A percentile compares a stretch with the other conserved stretches of the same genome.
These are phyloP conservation scores for Diogma glabrata DNA, from an alignment of 2,888 invertebrate genomes.

Conservation along the genomic window DNA sequence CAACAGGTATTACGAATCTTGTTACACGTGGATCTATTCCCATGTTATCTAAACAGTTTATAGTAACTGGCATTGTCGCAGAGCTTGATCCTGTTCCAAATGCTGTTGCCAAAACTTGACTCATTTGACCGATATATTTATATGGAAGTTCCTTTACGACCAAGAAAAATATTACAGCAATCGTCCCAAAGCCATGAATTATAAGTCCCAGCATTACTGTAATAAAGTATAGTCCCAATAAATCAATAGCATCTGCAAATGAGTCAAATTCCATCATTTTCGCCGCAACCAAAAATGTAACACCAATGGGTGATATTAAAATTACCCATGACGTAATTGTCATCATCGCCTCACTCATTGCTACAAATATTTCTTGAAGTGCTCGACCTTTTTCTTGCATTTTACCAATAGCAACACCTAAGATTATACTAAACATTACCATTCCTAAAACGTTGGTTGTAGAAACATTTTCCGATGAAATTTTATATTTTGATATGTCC, in stretches of 20 bases:
- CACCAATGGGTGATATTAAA: slow-evolving; percentile 85
- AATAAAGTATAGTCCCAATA: slow-evolving; percentile 84
- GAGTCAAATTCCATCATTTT: slow-evolving; percentile 87
- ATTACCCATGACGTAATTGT: slow-evolving; percentile 92
- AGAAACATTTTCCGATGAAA: no score
- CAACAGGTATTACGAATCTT: slow-evolving; percentile 91
- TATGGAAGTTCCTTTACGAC: slow-evolving; percentile 75
- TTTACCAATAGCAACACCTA: slow-evolving; percentile 83
- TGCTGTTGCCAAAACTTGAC: slow-evolving; percentile 87
- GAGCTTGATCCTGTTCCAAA: slow-evolving; percentile 93
- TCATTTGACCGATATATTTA: slow-evolving; percentile 66
- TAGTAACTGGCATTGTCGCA: slow-evolving; percentile 92
- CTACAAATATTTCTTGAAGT: slow-evolving; percentile 72
- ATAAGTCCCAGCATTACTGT: slow-evolving; percentile 87
- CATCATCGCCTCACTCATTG: slow-evolving; percentile 91
- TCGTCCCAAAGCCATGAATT: slow-evolving; percentile 78
- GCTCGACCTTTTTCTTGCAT: slow-evolving; percentile 76
- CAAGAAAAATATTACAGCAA: slow-evolving; percentile 76
- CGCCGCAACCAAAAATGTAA: slow-evolving; percentile 77
- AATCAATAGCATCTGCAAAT: slow-evolving; percentile 69
- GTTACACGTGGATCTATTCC: slow-evolving; percentile 83
- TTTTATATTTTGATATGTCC: no score
- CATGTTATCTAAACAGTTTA: slow-evolving; percentile 85
- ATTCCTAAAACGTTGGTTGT: slow-evolving; percentile 78
- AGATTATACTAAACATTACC: slow-evolving; percentile 71